Conservation (phyloP, 2,888 invertebrate genomes). For the Hylaea fasciaria region DNA sequence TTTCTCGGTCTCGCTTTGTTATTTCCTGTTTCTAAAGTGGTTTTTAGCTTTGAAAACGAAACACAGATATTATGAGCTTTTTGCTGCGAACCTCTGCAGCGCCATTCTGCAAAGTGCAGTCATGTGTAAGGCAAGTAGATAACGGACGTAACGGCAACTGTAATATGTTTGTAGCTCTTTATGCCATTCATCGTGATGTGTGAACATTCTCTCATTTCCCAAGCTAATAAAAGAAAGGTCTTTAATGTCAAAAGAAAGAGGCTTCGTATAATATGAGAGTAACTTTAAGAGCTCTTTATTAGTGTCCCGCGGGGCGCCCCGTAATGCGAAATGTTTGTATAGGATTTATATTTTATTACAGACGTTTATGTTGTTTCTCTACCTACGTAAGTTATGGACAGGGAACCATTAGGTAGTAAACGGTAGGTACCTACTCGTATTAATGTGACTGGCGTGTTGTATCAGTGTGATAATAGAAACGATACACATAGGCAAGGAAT, state of each 20-base stretch:
- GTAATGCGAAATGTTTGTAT: conserved; percentile 41
- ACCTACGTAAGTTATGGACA: background rate
- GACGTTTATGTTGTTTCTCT: conserved; percentile 5
- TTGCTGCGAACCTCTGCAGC: background rate
- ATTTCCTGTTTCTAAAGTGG: conserved; percentile 44
- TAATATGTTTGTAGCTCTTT: conserved; percentile 28
- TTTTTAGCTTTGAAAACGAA: conserved; percentile 29
- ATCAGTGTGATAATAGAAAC: no score
- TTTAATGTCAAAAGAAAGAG: conserved; percentile 51
- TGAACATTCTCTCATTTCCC: conserved; percentile 39
- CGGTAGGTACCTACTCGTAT: no score
- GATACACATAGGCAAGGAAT: no score
- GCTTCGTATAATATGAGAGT: conserved; percentile 44
- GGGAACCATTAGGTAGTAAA: background rate
- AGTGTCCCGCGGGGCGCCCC: conserved; percentile 40
- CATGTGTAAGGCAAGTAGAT: conserved; percentile 3
- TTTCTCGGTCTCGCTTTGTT: conserved; percentile 20
- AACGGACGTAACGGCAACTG: no score
- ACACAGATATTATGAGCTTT: conserved; percentile 24
- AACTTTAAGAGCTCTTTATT: conserved; percentile 49
- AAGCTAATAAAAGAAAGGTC: conserved; percentile 48
- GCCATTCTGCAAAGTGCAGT: background rate
- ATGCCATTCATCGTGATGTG: conserved; percentile 35
- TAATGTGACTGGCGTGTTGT: no score
- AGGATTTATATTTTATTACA: conserved; percentile 29